Percentiles rank a stretch among this genome's conserved stretches.
Evolutionary conservation across 2,888 invertebrate species (phyloP).

Genomic region (Liopterus haemorrhoidalis): DNA sequence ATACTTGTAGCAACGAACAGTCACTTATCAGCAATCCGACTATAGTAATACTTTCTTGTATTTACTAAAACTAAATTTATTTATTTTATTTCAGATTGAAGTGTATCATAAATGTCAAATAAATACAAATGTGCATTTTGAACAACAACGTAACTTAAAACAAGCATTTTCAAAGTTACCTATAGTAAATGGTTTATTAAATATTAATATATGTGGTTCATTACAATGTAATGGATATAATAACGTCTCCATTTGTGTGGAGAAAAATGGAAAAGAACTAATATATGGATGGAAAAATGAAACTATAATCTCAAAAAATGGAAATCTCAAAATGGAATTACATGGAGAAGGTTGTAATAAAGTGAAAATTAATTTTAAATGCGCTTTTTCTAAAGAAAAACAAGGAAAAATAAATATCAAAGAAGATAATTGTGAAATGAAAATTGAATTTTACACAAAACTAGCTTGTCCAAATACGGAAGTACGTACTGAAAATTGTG

Average conservation of each 20-base stretch:
- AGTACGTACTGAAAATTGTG: background rate
- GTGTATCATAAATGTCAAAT: slow-evolving; percentile 10
- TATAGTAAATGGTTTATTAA: background rate
- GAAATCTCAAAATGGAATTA: slow-evolving; percentile 4
- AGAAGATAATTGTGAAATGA: slow-evolving; percentile 1
- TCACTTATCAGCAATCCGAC: too few species aligned
- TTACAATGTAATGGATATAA: slow-evolving; percentile 9
- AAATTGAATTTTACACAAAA: slow-evolving; percentile 7
- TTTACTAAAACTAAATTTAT: too few species aligned
- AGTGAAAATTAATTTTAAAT: slow-evolving; percentile 13
- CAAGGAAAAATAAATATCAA: slow-evolving; percentile 8
- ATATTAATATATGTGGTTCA: slow-evolving; percentile 14
- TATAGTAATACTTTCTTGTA: too few species aligned
- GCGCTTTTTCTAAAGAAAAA: slow-evolving; percentile 10
- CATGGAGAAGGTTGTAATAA: slow-evolving; percentile 13
- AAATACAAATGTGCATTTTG: slow-evolving; percentile 10
- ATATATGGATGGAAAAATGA: slow-evolving; percentile 6
- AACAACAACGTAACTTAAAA: background rate
- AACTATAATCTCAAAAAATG: slow-evolving; percentile 14
- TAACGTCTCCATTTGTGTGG: slow-evolving; percentile 13
- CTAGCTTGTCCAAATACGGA: slow-evolving; percentile 9
- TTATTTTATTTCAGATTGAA: background rate
- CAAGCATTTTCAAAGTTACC: background rate
- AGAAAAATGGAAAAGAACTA: slow-evolving; percentile 10
- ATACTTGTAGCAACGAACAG: too few species aligned